Percentiles rank a stretch among this genome's conserved stretches.
Evolutionary conservation across 2,113 vertebrate species (phyloP).

Genomic region (Atherinomorus stipes): DNA sequence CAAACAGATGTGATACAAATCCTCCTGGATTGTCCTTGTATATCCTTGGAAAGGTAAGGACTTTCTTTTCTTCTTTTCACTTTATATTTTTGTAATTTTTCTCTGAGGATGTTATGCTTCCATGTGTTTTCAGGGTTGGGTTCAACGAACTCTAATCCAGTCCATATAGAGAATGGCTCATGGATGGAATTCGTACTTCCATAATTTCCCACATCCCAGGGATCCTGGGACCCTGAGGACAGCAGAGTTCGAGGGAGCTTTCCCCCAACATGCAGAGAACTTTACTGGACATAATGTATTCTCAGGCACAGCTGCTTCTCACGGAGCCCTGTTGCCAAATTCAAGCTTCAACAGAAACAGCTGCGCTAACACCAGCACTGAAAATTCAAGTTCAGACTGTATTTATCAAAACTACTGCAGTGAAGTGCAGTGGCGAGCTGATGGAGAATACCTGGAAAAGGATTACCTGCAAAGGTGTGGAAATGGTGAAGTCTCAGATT

Average conservation of each 20-base stretch:
- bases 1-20: conserved; percentile 33
- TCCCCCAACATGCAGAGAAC: conserved; percentile 67
- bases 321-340: conserved; percentile 51
- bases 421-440: conserved; percentile 66
- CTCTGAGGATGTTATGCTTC: conserved; percentile 1
- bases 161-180: conserved; percentile 72
- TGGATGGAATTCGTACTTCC: conserved; percentile 72
- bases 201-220: conserved; percentile 51
- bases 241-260: conserved; percentile 58
- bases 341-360: conserved; percentile 60
- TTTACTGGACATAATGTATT: conserved; percentile 66
- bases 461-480: conserved; percentile 52
- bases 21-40: conserved; percentile 9
- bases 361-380: conserved; percentile 47
- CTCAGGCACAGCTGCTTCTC: conserved; percentile 43
- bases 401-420: conserved; percentile 57
- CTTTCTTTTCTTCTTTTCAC: neutral
- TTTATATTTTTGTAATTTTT: neutral
- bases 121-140: conserved; percentile 65
- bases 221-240: conserved; percentile 62
- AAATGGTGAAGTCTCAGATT: conserved; percentile 44
- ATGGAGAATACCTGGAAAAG: conserved; percentile 53
- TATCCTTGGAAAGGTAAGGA: conserved; percentile 53
- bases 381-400: conserved; percentile 61
- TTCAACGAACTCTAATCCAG: conserved; percentile 10